These are phyloP conservation scores for Euglossa dilemma DNA, from an alignment of 1,140 invertebrate species.

Conservation along the genomic window DNA sequence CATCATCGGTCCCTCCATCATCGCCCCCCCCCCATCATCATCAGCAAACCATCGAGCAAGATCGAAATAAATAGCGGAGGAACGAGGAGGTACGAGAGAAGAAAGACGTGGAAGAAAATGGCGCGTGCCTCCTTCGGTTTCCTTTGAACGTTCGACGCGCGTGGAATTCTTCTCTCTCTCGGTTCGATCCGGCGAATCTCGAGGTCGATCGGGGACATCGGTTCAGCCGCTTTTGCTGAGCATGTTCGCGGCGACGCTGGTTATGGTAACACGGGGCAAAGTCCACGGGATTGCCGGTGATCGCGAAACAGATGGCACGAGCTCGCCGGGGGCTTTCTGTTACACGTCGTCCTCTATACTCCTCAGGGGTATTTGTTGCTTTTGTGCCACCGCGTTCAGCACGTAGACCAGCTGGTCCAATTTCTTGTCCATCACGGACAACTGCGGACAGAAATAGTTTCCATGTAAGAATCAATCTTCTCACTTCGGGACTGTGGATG, in stretches of 20 bases:
- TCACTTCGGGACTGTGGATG: too few relatives aligned
- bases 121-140: not conserved
- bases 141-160: not conserved
- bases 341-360: conserved; percentile 82
- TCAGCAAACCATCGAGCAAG: not conserved
- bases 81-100: not conserved
- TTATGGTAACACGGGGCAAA: conserved; percentile 63
- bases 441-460: conserved; percentile 81
- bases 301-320: conserved; percentile 44
- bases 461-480: conserved; percentile 12
- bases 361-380: conserved; percentile 82
- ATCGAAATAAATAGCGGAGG: not conserved
- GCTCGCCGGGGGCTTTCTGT: conserved; percentile 66
- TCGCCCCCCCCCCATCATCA: too few relatives aligned
- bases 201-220: not conserved
- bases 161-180: not conserved
- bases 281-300: conserved; percentile 23
- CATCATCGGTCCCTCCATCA: not conserved
- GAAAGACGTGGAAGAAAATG: not conserved
- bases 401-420: conserved; percentile 87
- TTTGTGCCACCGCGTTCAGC: conserved; percentile 85
- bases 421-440: conserved; percentile 88
- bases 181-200: not conserved
- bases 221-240: conserved; percentile 57
- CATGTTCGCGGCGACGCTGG: conserved; percentile 59